Percentiles rank a stretch among this genome's conserved stretches.
These are phyloP conservation scores for Tachysurus vachellii DNA, from an alignment of 2,113 vertebrate genomes.

Conservation along the genomic window DNA sequence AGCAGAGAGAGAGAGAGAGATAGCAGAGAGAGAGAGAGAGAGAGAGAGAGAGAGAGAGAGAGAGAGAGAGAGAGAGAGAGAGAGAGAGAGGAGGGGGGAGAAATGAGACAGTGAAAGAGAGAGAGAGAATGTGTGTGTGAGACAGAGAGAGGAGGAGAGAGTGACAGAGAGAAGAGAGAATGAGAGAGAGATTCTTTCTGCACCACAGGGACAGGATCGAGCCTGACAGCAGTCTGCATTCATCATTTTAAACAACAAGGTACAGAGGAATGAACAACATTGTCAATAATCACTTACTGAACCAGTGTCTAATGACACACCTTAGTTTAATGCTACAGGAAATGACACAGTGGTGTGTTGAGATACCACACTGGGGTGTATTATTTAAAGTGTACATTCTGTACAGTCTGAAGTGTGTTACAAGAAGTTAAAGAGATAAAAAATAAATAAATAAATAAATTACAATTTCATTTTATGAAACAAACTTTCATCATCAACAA, in stretches of 20 bases:
- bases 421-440: not conserved
- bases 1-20: not conserved
- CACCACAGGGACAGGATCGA: not conserved
- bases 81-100: not conserved
- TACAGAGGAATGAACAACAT: not conserved
- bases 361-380: not conserved
- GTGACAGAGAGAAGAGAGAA: too few species aligned
- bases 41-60: not conserved
- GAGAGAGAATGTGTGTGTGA: not conserved
- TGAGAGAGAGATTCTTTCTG: not conserved
- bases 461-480: not conserved
- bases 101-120: not conserved
- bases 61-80: slow-evolving; percentile 39
- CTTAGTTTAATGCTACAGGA: not conserved
- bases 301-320: not conserved
- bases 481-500: not conserved
- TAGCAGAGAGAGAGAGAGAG: slow-evolving; percentile 39
- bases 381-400: not conserved
- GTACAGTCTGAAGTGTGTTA: not conserved
- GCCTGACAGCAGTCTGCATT: not conserved
- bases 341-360: not conserved
- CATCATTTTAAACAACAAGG: not conserved
- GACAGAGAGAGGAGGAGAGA: not conserved
- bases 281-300: not conserved
- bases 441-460: not conserved